Percentiles rank a stretch among this genome's conserved stretches.
Evolutionary conservation across 1,140 invertebrate species (phyloP).

Genomic region (Drosophila punjabiensis): DNA sequence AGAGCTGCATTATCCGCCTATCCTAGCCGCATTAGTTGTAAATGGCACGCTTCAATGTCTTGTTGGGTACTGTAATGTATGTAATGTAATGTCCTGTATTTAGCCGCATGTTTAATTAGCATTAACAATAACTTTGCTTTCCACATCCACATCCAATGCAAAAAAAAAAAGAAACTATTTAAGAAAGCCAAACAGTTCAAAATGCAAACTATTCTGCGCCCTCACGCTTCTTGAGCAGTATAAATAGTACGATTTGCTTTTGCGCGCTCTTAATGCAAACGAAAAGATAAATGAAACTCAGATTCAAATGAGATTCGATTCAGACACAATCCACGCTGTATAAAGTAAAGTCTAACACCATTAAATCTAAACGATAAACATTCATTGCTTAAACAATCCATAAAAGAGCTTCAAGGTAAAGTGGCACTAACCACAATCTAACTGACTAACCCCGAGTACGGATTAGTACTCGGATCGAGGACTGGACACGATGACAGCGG

Average conservation of each 20-base stretch:
- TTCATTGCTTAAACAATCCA: slow-evolving; percentile 52
- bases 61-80: slow-evolving; percentile 25
- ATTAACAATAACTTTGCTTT: slow-evolving; percentile 68
- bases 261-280: slow-evolving; percentile 54
- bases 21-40: slow-evolving; percentile 29
- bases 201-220: slow-evolving; percentile 59
- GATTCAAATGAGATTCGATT: slow-evolving; percentile 50
- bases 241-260: slow-evolving; percentile 59
- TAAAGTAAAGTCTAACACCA: slow-evolving; percentile 68
- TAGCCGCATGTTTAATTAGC: slow-evolving; percentile 60
- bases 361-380: slow-evolving; percentile 57
- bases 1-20: slow-evolving; percentile 61
- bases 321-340: slow-evolving; percentile 79
- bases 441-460: slow-evolving; percentile 46
- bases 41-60: slow-evolving; percentile 38
- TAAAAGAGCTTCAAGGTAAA: slow-evolving; percentile 69
- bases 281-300: slow-evolving; percentile 9
- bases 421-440: slow-evolving; percentile 45
- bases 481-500: slow-evolving; percentile 36
- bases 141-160: slow-evolving; percentile 57
- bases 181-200: slow-evolving; percentile 45
- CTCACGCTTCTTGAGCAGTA: slow-evolving; percentile 61
- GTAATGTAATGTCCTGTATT: slow-evolving; percentile 31
- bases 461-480: slow-evolving; percentile 27
- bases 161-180: slow-evolving; percentile 25